These are phyloP conservation scores for Tetranychus truncatus DNA, from an alignment of 2,888 invertebrate genomes.

Conservation along the genomic window DNA sequence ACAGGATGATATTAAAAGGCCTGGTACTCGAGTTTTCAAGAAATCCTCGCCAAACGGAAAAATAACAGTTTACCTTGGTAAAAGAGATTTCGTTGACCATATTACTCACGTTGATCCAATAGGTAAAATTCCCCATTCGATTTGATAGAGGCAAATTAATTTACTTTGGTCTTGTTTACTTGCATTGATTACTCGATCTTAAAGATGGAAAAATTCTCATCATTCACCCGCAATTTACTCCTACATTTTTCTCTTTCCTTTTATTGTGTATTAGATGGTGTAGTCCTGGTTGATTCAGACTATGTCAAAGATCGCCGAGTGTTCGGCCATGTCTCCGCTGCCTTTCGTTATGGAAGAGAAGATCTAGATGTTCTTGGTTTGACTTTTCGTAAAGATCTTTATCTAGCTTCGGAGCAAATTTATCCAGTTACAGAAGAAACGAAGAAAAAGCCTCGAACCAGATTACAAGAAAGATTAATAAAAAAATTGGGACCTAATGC, in stretches of 20 bases:
- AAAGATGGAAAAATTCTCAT: too few species aligned
- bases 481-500: constrained; percentile 93
- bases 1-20: neutral
- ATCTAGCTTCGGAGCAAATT: constrained; percentile 70
- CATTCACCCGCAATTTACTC: too few species aligned
- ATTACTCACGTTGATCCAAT: constrained; percentile 39
- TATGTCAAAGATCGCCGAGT: constrained; percentile 91
- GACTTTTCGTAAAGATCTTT: constrained; percentile 90
- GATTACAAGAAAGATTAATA: constrained; percentile 75
- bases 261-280: constrained; percentile 47
- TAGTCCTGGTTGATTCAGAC: constrained; percentile 91
- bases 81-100: constrained; percentile 41
- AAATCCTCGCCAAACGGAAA: constrained; percentile 23
- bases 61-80: constrained; percentile 42
- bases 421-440: constrained; percentile 40
- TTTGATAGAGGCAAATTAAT: too few species aligned
- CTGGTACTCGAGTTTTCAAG: neutral
- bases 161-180: too few species aligned
- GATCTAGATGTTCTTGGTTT: constrained; percentile 88
- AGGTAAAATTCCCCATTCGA: constrained; percentile 30
- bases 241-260: neutral
- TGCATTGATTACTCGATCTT: too few species aligned
- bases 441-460: constrained; percentile 50
- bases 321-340: constrained; percentile 57
- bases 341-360: constrained; percentile 93